Evolutionary conservation across 2,888 invertebrate genomes (phyloP), one percentile per base, ranked within the genome.

Genomic region (Hyppa rectilinea): DNA sequence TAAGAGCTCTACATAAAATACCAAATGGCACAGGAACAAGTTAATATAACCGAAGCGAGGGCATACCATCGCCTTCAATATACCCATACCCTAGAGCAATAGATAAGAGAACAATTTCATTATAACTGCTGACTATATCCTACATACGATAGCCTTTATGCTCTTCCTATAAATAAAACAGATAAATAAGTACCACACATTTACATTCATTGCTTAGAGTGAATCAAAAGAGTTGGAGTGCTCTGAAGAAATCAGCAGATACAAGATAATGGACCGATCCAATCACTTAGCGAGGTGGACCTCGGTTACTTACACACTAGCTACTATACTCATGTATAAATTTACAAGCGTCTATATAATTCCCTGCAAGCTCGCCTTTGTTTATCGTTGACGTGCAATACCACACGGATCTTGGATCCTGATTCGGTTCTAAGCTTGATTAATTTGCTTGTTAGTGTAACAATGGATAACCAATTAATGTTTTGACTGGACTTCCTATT

Each of bases 231-330:
- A 88, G 87, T 87, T 87, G 87, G 85, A 83, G 85, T 83, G 83
- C 84, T 86, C 82, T 60, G 86, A 88, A 88, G 89, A 89, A 91
- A 91, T 93, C 92, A 92, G 87, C 88, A 88, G 91, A 91, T 90
- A 90, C 89, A 87, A 90, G 88, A 92, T 92, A 94, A 93, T 92
- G 91, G 89, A 85, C 85, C 85, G 81, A 90, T 89, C 93, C 93
- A 94, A 94, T 94, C 93, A 94, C 93, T 93, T 94, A 94, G 91
- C 87, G 85, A 82, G 88, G 89, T 89, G 88, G 86, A 88, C 89
- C 87, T 89, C 89, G 79, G 87, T 91, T 89, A 90, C 88, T 83
- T 83, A 85, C 83, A 80, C 88, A 60, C 74, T 72, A 80, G 84
- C 70, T 71, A 59, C 78, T 76, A 73, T 71, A 63, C 86, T 81